Evolutionary conservation across 2,888 invertebrate genomes (phyloP).

Genomic region (Encarsia formosa): DNA sequence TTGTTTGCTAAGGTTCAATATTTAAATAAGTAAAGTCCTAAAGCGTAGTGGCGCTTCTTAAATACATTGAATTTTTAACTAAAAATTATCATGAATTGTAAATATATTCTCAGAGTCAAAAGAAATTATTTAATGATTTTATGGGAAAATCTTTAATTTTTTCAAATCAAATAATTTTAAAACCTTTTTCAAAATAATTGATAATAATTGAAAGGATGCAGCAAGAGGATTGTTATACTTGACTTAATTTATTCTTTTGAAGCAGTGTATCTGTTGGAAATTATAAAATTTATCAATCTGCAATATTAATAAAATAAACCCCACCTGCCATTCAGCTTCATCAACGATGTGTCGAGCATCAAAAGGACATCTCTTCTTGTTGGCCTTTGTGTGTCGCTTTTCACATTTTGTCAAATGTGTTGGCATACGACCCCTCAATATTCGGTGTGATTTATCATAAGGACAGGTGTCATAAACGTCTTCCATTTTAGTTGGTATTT

Average conservation of each 20-base stretch:
- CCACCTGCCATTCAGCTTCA: conserved; percentile 31
- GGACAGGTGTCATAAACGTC: conserved; percentile 39
- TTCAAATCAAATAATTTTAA: too few relatives aligned
- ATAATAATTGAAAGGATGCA: background rate
- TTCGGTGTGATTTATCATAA: conserved; percentile 33
- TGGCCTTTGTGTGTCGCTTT: conserved; percentile 27
- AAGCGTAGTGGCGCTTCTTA: too few relatives aligned
- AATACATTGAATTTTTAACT: too few relatives aligned
- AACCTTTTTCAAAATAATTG: too few relatives aligned
- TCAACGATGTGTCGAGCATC: conserved; percentile 34
- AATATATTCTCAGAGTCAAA: too few relatives aligned
- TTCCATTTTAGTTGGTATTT: too few relatives aligned
- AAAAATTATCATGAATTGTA: too few relatives aligned
- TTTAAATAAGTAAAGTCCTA: too few relatives aligned
- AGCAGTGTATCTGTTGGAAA: background rate
- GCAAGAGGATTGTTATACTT: background rate
- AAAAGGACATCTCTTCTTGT: conserved; percentile 33
- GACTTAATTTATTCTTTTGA: background rate
- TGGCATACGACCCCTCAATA: conserved; percentile 31
- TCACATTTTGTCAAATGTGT: conserved; percentile 35
- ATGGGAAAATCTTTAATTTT: too few relatives aligned
- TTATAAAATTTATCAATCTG: background rate
- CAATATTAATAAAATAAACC: background rate
- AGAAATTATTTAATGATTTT: too few relatives aligned
- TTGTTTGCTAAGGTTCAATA: too few relatives aligned